Conservation (phyloP, 2,797 vertebrate species). For the Hypotaenidia philippensis region DNA sequence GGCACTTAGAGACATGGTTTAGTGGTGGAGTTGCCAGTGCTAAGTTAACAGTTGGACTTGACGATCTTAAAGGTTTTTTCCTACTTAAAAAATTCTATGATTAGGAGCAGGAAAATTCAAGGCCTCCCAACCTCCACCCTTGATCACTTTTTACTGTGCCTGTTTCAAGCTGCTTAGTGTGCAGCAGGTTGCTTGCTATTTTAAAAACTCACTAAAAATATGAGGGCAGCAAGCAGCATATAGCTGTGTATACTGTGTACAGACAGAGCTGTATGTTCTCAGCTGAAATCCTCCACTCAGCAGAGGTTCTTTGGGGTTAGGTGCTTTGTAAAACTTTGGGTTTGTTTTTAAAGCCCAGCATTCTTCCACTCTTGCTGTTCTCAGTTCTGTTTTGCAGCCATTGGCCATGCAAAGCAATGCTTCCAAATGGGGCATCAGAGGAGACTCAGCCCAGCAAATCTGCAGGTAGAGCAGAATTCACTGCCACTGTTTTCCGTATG, state of each 20-base stretch:
- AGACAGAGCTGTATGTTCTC: not conserved
- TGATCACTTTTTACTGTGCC: not conserved
- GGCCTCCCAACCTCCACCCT: not conserved
- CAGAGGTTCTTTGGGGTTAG: not conserved
- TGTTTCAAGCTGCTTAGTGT: not conserved
- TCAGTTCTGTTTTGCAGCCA: not conserved
- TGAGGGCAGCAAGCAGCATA: not conserved
- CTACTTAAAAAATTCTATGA: too few species aligned
- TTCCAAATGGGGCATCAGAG: not conserved
- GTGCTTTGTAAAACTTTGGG: not conserved
- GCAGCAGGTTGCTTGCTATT: not conserved
- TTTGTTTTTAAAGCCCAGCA: not conserved
- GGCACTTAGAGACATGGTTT: too few species aligned
- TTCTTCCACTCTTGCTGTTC: not conserved
- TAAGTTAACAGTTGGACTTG: too few species aligned
- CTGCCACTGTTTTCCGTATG: conserved; percentile 36
- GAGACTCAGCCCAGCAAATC: not conserved
- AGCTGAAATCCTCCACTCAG: not conserved
- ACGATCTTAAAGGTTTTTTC: too few species aligned
- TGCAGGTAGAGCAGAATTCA: not conserved
- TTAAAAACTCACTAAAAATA: not conserved
- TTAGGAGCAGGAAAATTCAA: not conserved
- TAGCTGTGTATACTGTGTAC: not conserved
- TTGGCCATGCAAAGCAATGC: not conserved
- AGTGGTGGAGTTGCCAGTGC: too few species aligned